Evolutionary conservation across 2,797 vertebrate genomes (phyloP).

Genomic region (Lepidocolaptes lacrymiger): DNA sequence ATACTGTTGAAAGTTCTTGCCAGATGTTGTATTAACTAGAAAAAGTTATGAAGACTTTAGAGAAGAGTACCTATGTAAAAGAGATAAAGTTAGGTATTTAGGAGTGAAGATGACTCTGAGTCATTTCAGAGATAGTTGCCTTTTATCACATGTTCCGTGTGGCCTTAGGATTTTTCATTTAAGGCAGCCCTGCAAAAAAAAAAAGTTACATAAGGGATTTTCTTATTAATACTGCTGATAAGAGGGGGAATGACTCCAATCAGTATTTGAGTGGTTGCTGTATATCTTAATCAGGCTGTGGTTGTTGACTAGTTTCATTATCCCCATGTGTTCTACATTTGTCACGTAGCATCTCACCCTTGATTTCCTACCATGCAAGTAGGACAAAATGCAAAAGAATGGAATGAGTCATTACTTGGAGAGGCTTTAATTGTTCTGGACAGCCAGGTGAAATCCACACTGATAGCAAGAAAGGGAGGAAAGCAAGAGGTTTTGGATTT

Average conservation of each 20-base stretch:
- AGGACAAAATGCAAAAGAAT: background rate
- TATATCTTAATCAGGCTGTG: background rate
- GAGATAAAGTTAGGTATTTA: background rate
- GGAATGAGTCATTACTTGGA: background rate
- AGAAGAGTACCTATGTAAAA: background rate
- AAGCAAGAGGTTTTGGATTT: background rate
- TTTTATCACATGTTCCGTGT: background rate
- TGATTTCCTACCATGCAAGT: background rate
- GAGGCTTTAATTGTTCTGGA: background rate
- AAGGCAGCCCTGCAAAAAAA: background rate
- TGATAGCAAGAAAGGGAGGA: background rate
- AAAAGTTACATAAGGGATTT: background rate
- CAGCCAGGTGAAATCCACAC: background rate
- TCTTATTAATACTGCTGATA: background rate
- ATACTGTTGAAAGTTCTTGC: background rate
- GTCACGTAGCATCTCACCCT: background rate
- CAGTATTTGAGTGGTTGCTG: background rate
- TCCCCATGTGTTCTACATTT: background rate
- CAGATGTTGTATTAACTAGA: background rate
- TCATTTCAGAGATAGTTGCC: background rate
- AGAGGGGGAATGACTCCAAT: background rate
- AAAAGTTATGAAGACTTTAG: background rate
- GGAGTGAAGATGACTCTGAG: background rate
- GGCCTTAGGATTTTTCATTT: background rate
- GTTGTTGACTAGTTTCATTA: background rate